Evolutionary conservation across 2,797 vertebrate species (phyloP).

Genomic region (Cheirogaleus major): DNA sequence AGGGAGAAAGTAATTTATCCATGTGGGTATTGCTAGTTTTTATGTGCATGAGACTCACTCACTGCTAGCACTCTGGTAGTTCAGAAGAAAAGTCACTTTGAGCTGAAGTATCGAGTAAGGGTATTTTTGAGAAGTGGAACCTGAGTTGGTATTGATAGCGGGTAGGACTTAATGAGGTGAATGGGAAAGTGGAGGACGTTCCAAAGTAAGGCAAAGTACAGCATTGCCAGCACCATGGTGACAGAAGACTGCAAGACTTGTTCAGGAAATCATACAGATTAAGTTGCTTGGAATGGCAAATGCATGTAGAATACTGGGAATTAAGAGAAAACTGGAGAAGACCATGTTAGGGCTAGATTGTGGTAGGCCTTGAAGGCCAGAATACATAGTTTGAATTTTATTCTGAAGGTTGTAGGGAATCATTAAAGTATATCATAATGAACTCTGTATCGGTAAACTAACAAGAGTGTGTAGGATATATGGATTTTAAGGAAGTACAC

Average conservation of each 20-base stretch:
- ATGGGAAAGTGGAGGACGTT: not conserved
- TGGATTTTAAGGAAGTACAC: not conserved
- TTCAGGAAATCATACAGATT: not conserved
- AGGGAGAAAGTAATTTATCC: not conserved
- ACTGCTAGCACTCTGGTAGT: not conserved
- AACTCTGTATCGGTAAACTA: not conserved
- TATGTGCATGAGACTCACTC: not conserved
- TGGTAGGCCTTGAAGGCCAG: not conserved
- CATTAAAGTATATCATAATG: not conserved
- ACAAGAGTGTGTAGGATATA: not conserved
- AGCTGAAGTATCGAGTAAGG: not conserved
- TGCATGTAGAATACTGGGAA: not conserved
- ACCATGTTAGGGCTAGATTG: not conserved
- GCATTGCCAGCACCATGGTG: not conserved
- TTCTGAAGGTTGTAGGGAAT: not conserved
- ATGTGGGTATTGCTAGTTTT: not conserved
- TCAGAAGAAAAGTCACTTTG: not conserved
- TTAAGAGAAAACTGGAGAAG: not conserved
- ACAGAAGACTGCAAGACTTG: not conserved
- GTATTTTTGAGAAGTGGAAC: not conserved
- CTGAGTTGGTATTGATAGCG: not conserved
- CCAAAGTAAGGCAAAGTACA: not conserved
- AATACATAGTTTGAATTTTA: not conserved
- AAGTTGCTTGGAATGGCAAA: not conserved
- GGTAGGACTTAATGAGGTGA: not conserved